Evolutionary conservation across 2,888 invertebrate genomes (phyloP).

Genomic region (Tromatobia lineatoria): DNA sequence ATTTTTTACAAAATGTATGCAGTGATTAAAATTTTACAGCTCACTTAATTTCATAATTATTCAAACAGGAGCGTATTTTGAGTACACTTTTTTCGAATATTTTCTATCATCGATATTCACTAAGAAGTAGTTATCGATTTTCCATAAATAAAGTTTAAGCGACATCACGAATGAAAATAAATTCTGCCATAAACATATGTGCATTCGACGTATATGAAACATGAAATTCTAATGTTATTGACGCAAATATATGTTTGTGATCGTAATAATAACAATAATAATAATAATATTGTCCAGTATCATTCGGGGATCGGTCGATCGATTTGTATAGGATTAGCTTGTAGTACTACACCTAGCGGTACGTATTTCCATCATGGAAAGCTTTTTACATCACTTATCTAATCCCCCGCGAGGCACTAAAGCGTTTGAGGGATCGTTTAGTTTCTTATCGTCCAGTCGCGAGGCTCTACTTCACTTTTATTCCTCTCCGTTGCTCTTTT

Average conservation of each 20-base stretch:
- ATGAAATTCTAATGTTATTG: not conserved
- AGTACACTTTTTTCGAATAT: not conserved
- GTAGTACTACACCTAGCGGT: not conserved
- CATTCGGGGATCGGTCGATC: not conserved
- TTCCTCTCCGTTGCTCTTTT: conserved; percentile 23
- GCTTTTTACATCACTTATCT: conserved; percentile 54
- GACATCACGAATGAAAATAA: not conserved
- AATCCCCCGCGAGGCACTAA: conserved; percentile 67
- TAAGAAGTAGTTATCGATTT: not conserved
- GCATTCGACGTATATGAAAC: not conserved
- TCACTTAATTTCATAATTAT: too few species aligned
- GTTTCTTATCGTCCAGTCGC: conserved; percentile 55
- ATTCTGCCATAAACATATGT: not conserved
- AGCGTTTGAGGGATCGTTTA: conserved; percentile 64
- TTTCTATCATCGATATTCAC: not conserved
- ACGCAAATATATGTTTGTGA: not conserved
- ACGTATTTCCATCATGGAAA: conserved; percentile 17
- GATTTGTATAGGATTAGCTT: not conserved
- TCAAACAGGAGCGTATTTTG: too few species aligned
- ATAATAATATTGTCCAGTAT: not conserved
- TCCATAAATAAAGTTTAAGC: not conserved
- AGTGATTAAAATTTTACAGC: too few species aligned
- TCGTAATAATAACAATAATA: too few species aligned
- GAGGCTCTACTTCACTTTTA: conserved; percentile 33
- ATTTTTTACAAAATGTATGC: too few species aligned